A percentile compares a stretch with the other conserved stretches of the same genome.
Conservation (phyloP, 2,797 vertebrate genomes). For the Pterois miles region DNA sequence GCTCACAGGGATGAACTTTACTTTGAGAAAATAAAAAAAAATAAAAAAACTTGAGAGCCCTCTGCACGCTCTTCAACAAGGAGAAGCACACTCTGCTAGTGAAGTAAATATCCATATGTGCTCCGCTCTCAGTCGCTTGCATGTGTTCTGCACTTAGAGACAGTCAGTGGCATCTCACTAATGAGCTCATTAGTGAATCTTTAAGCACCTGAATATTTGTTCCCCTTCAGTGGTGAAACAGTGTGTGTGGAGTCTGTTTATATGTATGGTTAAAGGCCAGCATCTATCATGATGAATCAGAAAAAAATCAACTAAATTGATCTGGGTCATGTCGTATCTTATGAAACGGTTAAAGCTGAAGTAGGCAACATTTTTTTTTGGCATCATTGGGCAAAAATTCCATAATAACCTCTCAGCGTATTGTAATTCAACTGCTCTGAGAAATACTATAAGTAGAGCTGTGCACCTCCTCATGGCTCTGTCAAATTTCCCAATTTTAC, state of each 20-base stretch:
- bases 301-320: rapidly evolving
- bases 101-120: slow-evolving; percentile 21
- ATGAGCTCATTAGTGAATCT: slow-evolving; percentile 55
- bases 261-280: not conserved
- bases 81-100: not conserved
- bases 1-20: not conserved
- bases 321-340: no score
- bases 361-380: no score
- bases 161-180: slow-evolving; percentile 23
- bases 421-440: no score
- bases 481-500: no score
- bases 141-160: slow-evolving; percentile 10
- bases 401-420: no score
- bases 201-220: slow-evolving; percentile 28
- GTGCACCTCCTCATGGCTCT: no score
- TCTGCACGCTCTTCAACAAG: not conserved
- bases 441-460: no score
- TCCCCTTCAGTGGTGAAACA: not conserved
- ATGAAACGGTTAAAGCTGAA: no score
- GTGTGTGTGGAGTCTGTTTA: not conserved
- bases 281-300: not conserved
- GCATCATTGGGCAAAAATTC: no score
- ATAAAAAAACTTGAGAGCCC: not conserved
- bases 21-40: not conserved
- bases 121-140: slow-evolving; percentile 15